These are phyloP conservation scores for Tipula confusa DNA, from an alignment of 2,888 invertebrate genomes.

Conservation along the genomic window DNA sequence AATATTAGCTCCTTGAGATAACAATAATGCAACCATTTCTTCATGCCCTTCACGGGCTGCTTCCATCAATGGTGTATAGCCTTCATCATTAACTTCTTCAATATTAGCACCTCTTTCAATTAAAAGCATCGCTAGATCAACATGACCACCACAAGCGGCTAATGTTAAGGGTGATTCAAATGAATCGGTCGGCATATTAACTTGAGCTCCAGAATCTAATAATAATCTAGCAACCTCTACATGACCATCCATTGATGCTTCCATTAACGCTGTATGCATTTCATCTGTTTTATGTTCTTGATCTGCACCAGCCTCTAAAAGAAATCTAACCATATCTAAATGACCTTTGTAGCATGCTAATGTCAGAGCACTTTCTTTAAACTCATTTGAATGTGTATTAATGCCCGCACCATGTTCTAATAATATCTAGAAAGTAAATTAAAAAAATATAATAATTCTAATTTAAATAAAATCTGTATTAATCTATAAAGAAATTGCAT, in stretches of 20 bases:
- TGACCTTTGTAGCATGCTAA: conserved; percentile 94
- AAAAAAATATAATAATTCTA: neutral
- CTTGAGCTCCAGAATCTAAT: conserved; percentile 94
- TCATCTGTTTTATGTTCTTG: conserved; percentile 98
- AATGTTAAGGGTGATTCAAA: conserved; percentile 98
- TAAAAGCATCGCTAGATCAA: conserved; percentile 90
- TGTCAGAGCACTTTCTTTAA: conserved; percentile 96
- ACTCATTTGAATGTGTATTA: conserved; percentile 98
- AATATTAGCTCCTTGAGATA: conserved; percentile 91
- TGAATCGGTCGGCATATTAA: conserved; percentile 98
- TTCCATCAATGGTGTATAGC: conserved; percentile 99
- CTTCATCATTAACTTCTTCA: conserved; percentile 99
- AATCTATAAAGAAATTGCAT: conserved; percentile 38
- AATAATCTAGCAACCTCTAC: conserved; percentile 93
- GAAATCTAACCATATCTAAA: conserved; percentile 93
- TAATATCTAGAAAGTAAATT: conserved; percentile 57
- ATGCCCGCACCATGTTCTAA: conserved; percentile 93
- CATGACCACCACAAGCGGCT: conserved; percentile 98
- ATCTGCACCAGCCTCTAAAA: conserved; percentile 93
- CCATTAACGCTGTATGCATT: conserved; percentile 99
- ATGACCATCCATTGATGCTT: conserved; percentile 99
- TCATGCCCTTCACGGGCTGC: conserved; percentile 98
- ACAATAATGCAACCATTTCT: conserved; percentile 91
- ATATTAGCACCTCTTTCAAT: conserved; percentile 97
- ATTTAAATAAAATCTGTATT: neutral